These are phyloP conservation scores for Brachionus manjavacas DNA, from an alignment of 1,140 invertebrate genomes.

Conservation along the genomic window DNA sequence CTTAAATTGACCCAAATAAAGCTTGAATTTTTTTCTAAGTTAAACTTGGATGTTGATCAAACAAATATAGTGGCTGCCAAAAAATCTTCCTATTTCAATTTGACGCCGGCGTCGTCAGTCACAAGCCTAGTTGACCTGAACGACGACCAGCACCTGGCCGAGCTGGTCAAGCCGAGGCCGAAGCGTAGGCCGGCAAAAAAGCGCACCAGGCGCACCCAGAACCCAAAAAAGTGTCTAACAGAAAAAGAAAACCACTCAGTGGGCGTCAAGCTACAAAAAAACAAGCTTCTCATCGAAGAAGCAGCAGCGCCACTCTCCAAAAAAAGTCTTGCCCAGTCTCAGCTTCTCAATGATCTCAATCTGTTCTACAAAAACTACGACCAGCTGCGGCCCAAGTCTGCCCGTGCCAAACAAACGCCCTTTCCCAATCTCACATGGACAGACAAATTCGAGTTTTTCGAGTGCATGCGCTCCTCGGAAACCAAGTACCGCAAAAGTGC, in stretches of 20 bases:
- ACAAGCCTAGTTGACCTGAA: not conserved
- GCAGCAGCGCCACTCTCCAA: not conserved
- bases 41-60: not conserved
- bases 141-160: not conserved
- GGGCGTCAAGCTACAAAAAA: not conserved
- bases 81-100: slow-evolving; percentile 6
- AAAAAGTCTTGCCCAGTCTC: not conserved
- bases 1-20: not conserved
- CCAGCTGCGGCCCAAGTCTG: not conserved
- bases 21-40: not conserved
- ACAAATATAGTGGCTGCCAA: not conserved
- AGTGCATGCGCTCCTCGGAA: slow-evolving; percentile 78
- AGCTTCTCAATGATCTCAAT: not conserved
- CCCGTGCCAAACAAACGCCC: slow-evolving; percentile 60
- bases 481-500: slow-evolving; percentile 66
- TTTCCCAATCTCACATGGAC: slow-evolving; percentile 79
- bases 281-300: not conserved
- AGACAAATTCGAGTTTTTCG: slow-evolving; percentile 77
- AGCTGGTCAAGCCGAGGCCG: not conserved
- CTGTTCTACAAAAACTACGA: slow-evolving; percentile 5
- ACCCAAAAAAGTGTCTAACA: not conserved
- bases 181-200: not conserved
- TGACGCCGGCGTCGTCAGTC: not conserved
- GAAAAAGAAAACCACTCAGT: not conserved
- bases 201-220: not conserved